phyloP scores from a whole-genome alignment of 2,888 invertebrate genomes.

The Phasia obesa region DNA sequence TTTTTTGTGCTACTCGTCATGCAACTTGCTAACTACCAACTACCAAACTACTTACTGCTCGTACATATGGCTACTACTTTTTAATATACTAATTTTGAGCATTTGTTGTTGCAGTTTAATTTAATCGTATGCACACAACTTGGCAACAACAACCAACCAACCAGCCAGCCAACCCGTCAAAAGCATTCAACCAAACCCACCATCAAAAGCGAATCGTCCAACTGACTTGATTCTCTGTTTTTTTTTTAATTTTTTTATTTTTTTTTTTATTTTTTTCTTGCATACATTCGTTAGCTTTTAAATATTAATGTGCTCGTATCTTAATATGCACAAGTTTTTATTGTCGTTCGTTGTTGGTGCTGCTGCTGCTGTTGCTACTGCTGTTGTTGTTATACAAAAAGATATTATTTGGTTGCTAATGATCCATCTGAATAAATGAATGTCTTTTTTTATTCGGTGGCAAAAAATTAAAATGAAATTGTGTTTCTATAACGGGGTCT shows the following conservation, averaged over 20 bases:
- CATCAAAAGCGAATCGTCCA: slow-evolving; percentile 57
- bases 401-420: slow-evolving; percentile 53
- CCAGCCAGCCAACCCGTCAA: slow-evolving; percentile 20
- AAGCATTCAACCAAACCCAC: slow-evolving; percentile 46
- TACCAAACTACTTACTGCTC: slow-evolving; percentile 50
- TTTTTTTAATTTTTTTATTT: not conserved
- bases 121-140: slow-evolving; percentile 55
- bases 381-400: slow-evolving; percentile 39
- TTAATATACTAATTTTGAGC: slow-evolving; percentile 26
- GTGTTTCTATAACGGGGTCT: slow-evolving; percentile 44
- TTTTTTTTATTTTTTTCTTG: too few relatives aligned
- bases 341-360: slow-evolving; percentile 22
- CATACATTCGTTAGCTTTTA: slow-evolving; percentile 30
- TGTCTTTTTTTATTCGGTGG: slow-evolving; percentile 50
- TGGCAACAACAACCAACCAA: slow-evolving; percentile 35
- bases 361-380: slow-evolving; percentile 15
- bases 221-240: slow-evolving; percentile 49
- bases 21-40: slow-evolving; percentile 55
- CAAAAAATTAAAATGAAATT: slow-evolving; percentile 52
- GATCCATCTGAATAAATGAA: slow-evolving; percentile 59
- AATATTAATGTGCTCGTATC: slow-evolving; percentile 25
- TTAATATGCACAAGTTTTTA: slow-evolving; percentile 30
- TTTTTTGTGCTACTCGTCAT: slow-evolving; percentile 66
- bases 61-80: slow-evolving; percentile 60
- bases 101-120: slow-evolving; percentile 27